Conservation (phyloP, 2,888 invertebrate species). For the Disparrhopalites patrizii region DNA sequence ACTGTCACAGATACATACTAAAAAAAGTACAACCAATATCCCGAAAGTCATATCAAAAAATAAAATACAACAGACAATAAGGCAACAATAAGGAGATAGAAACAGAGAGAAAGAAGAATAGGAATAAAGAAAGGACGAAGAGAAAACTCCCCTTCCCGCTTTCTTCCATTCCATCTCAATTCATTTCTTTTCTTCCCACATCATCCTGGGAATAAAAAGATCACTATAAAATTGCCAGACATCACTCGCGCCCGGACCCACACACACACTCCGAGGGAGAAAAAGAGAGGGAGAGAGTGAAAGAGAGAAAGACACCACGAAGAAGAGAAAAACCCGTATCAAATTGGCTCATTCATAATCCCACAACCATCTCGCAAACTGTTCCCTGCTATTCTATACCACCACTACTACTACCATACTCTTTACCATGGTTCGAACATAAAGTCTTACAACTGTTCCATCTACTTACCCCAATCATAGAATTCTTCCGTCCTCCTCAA, state of each 20-base stretch:
- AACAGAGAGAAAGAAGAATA: neutral
- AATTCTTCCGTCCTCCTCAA: too few species aligned
- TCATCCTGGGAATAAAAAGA: constrained; percentile 37
- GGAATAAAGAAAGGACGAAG: neutral
- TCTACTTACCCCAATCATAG: too few species aligned
- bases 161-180: constrained; percentile 32
- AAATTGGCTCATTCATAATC: constrained; percentile 40
- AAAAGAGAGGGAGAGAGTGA: too few species aligned
- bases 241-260: neutral
- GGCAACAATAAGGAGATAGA: neutral
- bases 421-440: too few species aligned
- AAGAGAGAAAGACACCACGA: neutral
- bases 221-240: constrained; percentile 32
- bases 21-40: too few species aligned
- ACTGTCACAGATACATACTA: too few species aligned
- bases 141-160: constrained; percentile 15
- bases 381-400: neutral
- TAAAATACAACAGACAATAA: neutral
- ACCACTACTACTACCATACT: too few species aligned
- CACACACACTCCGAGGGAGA: constrained; percentile 9
- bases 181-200: constrained; percentile 34
- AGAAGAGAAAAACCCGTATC: constrained; percentile 30
- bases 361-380: constrained; percentile 10
- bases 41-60: too few species aligned
- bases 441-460: too few species aligned